Conservation (phyloP, 2,888 invertebrate genomes). For the Eupeodes luniger region DNA sequence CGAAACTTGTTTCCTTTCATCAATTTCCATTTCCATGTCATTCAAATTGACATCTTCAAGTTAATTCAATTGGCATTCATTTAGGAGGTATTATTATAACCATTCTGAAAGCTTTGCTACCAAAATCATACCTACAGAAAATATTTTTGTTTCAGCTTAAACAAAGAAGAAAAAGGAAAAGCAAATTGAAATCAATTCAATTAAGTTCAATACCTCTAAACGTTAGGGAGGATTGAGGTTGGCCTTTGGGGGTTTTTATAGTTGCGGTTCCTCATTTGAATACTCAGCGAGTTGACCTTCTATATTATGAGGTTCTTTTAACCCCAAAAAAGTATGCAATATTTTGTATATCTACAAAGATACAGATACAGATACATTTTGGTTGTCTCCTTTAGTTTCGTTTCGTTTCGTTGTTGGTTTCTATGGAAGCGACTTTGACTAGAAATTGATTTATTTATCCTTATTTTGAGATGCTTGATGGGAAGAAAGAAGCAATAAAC, state of each 20-base stretch:
- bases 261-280: constrained; percentile 1
- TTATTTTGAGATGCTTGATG: constrained; percentile 8
- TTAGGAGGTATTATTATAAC: neutral
- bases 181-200: constrained; percentile 18
- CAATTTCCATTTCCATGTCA: neutral
- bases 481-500: constrained; percentile 23
- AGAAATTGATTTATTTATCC: constrained; percentile 11
- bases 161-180: neutral
- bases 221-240: too few relatives aligned
- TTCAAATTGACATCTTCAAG: constrained; percentile 4
- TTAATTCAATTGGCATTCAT: constrained; percentile 5
- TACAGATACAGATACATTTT: neutral
- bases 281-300: constrained; percentile 11
- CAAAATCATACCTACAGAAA: neutral
- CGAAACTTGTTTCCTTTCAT: neutral
- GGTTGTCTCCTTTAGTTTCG: neutral
- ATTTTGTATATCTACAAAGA: neutral
- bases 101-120: neutral
- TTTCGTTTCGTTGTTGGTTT: neutral
- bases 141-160: neutral
- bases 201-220: neutral
- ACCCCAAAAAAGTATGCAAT: constrained; percentile 9
- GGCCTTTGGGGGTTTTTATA: neutral
- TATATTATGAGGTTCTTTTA: neutral
- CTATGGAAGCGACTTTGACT: neutral